phyloP scores from a whole-genome alignment of 2,113 vertebrate species.

The Rutilus rutilus region DNA sequence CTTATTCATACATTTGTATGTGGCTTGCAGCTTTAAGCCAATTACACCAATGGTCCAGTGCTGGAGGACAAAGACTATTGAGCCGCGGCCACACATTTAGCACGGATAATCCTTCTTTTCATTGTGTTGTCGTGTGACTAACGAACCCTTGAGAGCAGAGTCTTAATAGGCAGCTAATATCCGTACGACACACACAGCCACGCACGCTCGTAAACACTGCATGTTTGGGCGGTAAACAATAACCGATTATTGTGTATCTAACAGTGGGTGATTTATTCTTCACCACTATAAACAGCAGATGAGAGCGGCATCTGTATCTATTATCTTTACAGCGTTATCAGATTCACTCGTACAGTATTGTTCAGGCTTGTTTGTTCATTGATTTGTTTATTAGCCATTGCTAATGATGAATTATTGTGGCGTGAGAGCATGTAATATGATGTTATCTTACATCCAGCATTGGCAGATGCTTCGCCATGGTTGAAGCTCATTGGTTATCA shows the following conservation, averaged over 20 bases:
- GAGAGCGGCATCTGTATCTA: neutral
- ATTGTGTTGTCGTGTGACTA: neutral
- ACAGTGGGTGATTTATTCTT: constrained; percentile 19
- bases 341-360: neutral
- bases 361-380: neutral
- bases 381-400: neutral
- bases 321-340: constrained; percentile 21
- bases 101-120: constrained; percentile 4
- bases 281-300: constrained; percentile 15
- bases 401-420: neutral
- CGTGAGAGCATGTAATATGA: neutral
- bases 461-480: neutral
- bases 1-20: constrained; percentile 37
- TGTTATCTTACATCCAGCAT: neutral
- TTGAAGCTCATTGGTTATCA: neutral
- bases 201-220: neutral
- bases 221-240: neutral
- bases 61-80: neutral
- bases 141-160: constrained; percentile 17
- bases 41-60: neutral
- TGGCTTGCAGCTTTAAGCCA: constrained; percentile 31
- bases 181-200: neutral
- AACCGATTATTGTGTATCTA: neutral
- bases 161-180: constrained; percentile 21
- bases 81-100: constrained; percentile 15